Evolutionary conservation across 2,113 vertebrate species (phyloP), one percentile per base, ranked within the genome.

Genomic region (Condylura cristata): DNA sequence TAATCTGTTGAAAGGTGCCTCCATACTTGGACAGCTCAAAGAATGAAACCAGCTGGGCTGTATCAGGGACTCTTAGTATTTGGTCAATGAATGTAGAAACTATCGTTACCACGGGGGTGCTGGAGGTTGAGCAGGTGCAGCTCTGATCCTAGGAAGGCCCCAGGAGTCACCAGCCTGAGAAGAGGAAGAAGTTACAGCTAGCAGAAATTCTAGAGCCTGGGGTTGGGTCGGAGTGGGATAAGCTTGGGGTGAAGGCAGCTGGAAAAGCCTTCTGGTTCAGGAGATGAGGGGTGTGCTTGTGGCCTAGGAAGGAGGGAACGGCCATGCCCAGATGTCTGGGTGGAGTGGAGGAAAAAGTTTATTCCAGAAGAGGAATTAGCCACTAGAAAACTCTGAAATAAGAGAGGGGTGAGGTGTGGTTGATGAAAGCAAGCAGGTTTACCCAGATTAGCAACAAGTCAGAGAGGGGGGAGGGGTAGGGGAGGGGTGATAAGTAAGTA

Each of bases 371-470:
- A 92, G 18, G 84, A 76, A 91, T 95, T 90, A 95, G 53, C n/a
- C 14, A 14, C 63, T 84, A 22, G 81, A 93, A 87, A 58, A 68
- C 86, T 91, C 71, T 53, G 30, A 87, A 93, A 32, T 63, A 89
- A 53, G 66, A 91, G 51, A 93, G 26, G 70, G 60, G 53, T 81
- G 51, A 87, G 95, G 91, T 68, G 95, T 94, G 94, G 94, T 72
- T 87, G 61, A 61, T 63, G 72, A 93, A 93, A 89, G 53, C 44
- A 51, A 97, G 61, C 96, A 89, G 71, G 94, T 96, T 95, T 84
- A 30, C 75, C 94, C 61, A 87, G 95, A 61, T 85, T 63, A 74
- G 61, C 41, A 86, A 87, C 53, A 44, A 72, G 75, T 71, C 44
- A 81, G 37, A 14, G 17, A 88, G 16, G 58, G 71, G 37, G 13